Evolutionary conservation across 2,797 vertebrate genomes (phyloP), one percentile per base, ranked within the genome.

Genomic region (Scleropages formosus): DNA sequence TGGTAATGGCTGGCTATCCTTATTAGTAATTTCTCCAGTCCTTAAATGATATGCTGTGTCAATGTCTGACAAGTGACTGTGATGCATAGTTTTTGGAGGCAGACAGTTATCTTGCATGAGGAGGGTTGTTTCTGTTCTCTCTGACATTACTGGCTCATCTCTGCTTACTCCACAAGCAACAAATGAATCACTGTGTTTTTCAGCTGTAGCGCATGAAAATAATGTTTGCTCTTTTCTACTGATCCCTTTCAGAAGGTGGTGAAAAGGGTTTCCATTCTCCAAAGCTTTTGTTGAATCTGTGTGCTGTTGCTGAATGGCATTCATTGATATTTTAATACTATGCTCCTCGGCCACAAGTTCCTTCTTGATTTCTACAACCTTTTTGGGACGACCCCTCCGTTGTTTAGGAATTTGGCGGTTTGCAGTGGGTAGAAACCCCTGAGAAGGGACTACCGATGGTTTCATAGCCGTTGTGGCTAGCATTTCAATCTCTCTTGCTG

Each of bases 11-110:
- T 27, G 64, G n/a, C n/a, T 24, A n/a, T 72, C 80, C 47, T 81
- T 80, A 31, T 87, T 80, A 46, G 27, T 61, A 3, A 76, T 76
- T 60, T 78, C 74, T 75, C 79, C 77, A 15, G 80, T 13, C 16
- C 20, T 31, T 24, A 39, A 27, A 53, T 46, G n/a, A 65, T 53
- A 47, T 13, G 65, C 27, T 56, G 26, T 26, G 56, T 56, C 60
- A 71, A 27, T 53, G 59, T 76, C 59, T 20, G 74, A 76, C 46
- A 62, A 49, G 8, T n/a, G 22, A 68, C 62, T 16, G 20, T 56
- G 18, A 61, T 26, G 26, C 20, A 39, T 71, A 18, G 22, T 20
- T 39, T 49, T 67, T 76, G 75, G 12, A 49, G 53, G 53, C 61
- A 59, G 46, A 76, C 46, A 76, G 49, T 39, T 60, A 62, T 76